Evolutionary conservation across 2,797 vertebrate species (phyloP), one percentile per base, ranked within the genome.

Genomic region (Anas georgica): DNA sequence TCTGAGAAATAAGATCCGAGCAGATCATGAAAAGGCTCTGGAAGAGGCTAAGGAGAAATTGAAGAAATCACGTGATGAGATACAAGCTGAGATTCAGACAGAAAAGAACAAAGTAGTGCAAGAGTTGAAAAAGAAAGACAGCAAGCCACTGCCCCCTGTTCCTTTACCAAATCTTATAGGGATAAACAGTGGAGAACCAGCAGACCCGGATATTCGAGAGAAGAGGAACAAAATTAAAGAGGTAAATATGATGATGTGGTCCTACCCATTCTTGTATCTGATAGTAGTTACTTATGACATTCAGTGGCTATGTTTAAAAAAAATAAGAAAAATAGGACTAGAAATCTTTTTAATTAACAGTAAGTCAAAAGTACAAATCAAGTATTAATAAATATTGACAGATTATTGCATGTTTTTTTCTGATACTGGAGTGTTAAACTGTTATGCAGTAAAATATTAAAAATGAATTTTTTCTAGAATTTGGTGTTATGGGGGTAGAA

Each of bases 41-140:
- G 99, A 99, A 98, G 99, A 99, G 97, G 99, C 99, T 28, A 99
- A 99, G 97, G 99, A 99, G 98, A 99, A 99, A 97, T 98, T 99
- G 94, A 98, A 98, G 78, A 99, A 99, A 97, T 99, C 99, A 7
- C 99, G 98, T 46, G 98, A 99, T 93, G 99, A 99, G 97, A 98
- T 99, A 88, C 97, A 97, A 97, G 99, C 99, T 13, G 99, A 99
- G 98, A 99, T 99, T 96, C 99, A 99, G 97, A 99, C 99, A 11
- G 99, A 99, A 97, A 99, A 99, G 98, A 98, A 94, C 96, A 99
- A 99, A 96, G 98, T 99, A 83, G 96, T 97, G 58, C 98, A 99
- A 97, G 98, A 99, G 83, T 93, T 99, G 97, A 99, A 99, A 97
- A 99, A 97, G 96, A 99, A 98, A 96, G 98, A 99, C 35, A 98